phyloP scores from a whole-genome alignment of 2,113 vertebrate genomes.

The Candoia aspera region DNA sequence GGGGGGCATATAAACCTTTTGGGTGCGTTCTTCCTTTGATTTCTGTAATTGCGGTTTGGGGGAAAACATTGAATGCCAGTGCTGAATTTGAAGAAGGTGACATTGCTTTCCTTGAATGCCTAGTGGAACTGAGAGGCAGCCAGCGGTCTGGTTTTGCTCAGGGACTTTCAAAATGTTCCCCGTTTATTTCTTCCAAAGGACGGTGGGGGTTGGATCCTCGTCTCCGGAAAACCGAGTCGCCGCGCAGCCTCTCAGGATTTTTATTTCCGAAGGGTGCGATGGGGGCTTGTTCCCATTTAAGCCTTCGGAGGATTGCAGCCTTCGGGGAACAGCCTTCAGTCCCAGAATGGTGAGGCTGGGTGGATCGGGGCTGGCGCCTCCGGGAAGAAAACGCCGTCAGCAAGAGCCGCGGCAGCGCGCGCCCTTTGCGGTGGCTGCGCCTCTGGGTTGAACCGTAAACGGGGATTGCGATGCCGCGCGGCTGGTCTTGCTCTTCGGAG shows the following conservation, averaged over 20 bases:
- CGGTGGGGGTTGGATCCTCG: background rate
- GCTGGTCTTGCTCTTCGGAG: slow-evolving; percentile 33
- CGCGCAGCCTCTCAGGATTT: background rate
- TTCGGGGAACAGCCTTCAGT: background rate
- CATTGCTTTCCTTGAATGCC: background rate
- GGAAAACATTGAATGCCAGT: background rate
- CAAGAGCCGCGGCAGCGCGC: background rate
- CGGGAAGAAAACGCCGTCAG: background rate
- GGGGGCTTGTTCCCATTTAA: slow-evolving; percentile 8
- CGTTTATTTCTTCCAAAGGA: background rate
- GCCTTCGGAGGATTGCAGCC: background rate
- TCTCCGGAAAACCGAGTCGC: background rate
- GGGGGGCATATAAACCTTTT: background rate
- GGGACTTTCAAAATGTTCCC: background rate
- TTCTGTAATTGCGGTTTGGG: background rate
- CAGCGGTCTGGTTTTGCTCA: background rate
- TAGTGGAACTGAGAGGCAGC: background rate
- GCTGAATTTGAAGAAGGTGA: background rate
- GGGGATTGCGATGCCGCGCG: slow-evolving; percentile 8
- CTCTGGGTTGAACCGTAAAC: slow-evolving; percentile 16
- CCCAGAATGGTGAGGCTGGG: background rate
- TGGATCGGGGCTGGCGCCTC: background rate
- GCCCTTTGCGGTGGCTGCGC: background rate
- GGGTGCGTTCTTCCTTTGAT: background rate
- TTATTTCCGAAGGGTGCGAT: background rate